phyloP scores from a whole-genome alignment of 30 jellyfish, hydroid and myxozoan genomes.

The Aurelia sp. region DNA sequence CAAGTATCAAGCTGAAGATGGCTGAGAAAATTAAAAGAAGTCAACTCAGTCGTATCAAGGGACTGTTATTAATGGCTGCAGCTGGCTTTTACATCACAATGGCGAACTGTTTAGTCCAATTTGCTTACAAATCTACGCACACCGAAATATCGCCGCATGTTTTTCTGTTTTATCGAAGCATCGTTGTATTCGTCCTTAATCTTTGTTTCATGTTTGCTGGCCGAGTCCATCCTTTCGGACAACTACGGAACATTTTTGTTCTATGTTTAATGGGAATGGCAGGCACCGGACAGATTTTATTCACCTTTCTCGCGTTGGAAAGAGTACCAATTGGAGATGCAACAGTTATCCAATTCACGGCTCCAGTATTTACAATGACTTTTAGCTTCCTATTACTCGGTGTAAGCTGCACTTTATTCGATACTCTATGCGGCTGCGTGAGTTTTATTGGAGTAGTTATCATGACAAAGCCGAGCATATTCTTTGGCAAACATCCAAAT shows the following conservation, averaged over 20 bases:
- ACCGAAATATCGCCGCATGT: slow-evolving; percentile 62
- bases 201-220: slow-evolving; percentile 70
- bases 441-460: slow-evolving; percentile 81
- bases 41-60: slow-evolving; percentile 42
- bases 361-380: slow-evolving; percentile 89
- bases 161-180: slow-evolving; percentile 73
- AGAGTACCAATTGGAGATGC: slow-evolving; percentile 85
- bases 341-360: slow-evolving; percentile 89
- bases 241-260: background rate
- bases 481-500: slow-evolving; percentile 53
- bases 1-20: background rate
- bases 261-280: slow-evolving; percentile 74
- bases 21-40: slow-evolving; percentile 2
- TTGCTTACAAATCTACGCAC: slow-evolving; percentile 68
- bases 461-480: slow-evolving; percentile 84
- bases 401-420: slow-evolving; percentile 72
- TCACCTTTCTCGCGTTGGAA: slow-evolving; percentile 73
- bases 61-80: slow-evolving; percentile 79
- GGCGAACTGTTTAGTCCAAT: slow-evolving; percentile 78
- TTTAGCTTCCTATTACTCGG: slow-evolving; percentile 74
- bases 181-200: slow-evolving; percentile 43
- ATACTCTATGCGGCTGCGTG: slow-evolving; percentile 74
- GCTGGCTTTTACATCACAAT: slow-evolving; percentile 84
- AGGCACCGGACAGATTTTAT: slow-evolving; percentile 78
- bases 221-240: slow-evolving; percentile 70